These are phyloP conservation scores for Eonycteris spelaea DNA, from an alignment of 2,113 vertebrate genomes.

Conservation along the genomic window DNA sequence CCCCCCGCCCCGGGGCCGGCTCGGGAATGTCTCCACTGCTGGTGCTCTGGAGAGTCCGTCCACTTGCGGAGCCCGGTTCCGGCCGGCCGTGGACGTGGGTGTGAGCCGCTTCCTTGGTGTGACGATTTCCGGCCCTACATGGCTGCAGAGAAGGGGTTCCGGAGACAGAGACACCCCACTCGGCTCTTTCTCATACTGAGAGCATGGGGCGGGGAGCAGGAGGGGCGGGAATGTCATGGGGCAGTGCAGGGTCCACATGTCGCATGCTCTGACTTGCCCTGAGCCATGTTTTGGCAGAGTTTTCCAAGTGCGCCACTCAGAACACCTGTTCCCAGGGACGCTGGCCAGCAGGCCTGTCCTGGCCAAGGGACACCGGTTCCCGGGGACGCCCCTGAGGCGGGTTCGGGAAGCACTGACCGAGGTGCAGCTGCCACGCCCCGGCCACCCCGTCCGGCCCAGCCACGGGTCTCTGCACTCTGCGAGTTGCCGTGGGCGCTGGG, in stretches of 20 bases:
- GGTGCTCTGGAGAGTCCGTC: not conserved
- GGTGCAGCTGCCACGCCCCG: no score
- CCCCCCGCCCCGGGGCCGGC: no score
- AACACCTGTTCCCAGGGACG: not conserved
- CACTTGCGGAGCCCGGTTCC: not conserved
- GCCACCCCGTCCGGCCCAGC: no score
- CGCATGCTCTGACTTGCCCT: not conserved
- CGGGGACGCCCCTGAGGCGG: no score
- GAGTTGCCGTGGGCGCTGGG: not conserved
- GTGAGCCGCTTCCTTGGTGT: not conserved
- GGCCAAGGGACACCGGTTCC: not conserved
- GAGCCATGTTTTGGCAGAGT: fast-evolving
- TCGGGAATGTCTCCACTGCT: not conserved
- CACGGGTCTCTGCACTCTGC: fast-evolving
- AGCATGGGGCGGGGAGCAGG: fast-evolving
- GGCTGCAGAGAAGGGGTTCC: not conserved
- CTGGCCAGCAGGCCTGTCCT: fast-evolving
- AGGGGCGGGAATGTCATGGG: no score
- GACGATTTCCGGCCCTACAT: not conserved
- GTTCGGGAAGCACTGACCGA: no score
- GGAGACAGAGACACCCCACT: no score
- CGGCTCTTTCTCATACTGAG: not conserved
- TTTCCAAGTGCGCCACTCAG: not conserved
- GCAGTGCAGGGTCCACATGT: fast-evolving
- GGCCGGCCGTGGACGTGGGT: not conserved